Percentiles rank a stretch among this genome's conserved stretches.
phyloP scores from a whole-genome alignment of 2,888 invertebrate species.

The Molorchus minor region DNA sequence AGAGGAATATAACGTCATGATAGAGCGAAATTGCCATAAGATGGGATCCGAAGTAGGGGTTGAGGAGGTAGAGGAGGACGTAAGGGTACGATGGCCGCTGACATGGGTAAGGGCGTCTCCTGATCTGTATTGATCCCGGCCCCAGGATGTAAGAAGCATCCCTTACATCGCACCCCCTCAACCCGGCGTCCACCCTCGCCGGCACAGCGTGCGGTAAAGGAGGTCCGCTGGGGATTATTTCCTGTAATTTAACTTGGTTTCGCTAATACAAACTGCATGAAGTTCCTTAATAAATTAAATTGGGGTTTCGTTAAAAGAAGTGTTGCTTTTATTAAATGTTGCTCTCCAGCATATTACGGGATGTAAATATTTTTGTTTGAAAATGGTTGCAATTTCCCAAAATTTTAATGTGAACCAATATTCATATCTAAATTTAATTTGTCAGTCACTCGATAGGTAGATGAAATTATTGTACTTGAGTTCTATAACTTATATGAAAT shows the following conservation, averaged over 20 bases:
- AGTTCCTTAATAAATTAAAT: neutral
- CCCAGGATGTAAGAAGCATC: constrained; percentile 64
- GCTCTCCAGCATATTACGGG: too few relatives aligned
- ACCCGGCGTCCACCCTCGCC: constrained; percentile 39
- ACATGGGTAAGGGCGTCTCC: constrained; percentile 64
- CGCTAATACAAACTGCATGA: neutral
- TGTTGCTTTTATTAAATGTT: too few relatives aligned
- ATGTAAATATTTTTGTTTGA: too few relatives aligned
- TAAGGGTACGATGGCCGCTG: constrained; percentile 58
- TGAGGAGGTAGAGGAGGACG: constrained; percentile 26
- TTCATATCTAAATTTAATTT: too few relatives aligned
- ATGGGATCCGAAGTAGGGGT: constrained; percentile 34
- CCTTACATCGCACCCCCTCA: constrained; percentile 60
- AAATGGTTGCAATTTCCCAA: too few relatives aligned
- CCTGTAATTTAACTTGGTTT: constrained; percentile 52
- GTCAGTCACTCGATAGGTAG: too few relatives aligned
- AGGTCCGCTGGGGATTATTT: constrained; percentile 49
- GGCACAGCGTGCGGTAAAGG: constrained; percentile 35
- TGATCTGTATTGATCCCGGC: constrained; percentile 64
- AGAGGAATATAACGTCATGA: constrained; percentile 19
- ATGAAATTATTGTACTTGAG: too few relatives aligned
- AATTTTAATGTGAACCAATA: too few relatives aligned
- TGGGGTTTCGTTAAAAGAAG: too few relatives aligned
- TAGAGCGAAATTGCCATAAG: constrained; percentile 37
- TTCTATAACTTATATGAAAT: too few relatives aligned